These are phyloP conservation scores for Hesperia comma DNA, from an alignment of 2,888 invertebrate species.

Conservation along the genomic window DNA sequence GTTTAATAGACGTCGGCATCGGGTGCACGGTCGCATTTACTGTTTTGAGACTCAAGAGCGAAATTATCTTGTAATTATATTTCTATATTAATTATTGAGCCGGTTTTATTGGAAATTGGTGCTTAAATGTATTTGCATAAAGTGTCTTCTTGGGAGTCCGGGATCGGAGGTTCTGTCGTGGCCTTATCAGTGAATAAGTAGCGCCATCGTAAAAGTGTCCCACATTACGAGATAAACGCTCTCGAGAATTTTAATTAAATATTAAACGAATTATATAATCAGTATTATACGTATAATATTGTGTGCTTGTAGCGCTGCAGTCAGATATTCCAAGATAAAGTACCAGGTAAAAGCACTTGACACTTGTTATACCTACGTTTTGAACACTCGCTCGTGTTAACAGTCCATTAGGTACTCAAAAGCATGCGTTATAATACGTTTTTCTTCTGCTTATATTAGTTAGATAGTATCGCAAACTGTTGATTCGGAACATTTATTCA, in stretches of 20 bases:
- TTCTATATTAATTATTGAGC: conserved; percentile 74
- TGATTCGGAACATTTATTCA: conserved; percentile 49
- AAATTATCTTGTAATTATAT: conserved; percentile 82
- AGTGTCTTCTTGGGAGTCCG: conserved; percentile 75
- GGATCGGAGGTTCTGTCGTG: conserved; percentile 59
- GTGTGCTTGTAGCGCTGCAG: conserved; percentile 68
- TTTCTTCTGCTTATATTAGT: conserved; percentile 49
- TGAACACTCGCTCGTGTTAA: conserved; percentile 52
- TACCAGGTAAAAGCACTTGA: conserved; percentile 64
- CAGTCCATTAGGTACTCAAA: conserved; percentile 51
- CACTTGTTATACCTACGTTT: conserved; percentile 57
- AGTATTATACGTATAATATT: conserved; percentile 82
- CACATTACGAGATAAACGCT: conserved; percentile 83
- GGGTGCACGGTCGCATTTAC: conserved; percentile 70
- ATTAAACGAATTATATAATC: conserved; percentile 84
- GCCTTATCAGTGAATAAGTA: conserved; percentile 79
- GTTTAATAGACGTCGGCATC: conserved; percentile 68
- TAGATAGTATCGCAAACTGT: conserved; percentile 59
- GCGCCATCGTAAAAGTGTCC: conserved; percentile 83
- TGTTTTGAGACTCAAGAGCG: conserved; percentile 74
- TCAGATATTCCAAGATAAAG: conserved; percentile 69
- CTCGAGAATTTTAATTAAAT: conserved; percentile 83
- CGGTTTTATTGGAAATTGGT: conserved; percentile 69
- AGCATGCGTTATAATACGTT: conserved; percentile 60
- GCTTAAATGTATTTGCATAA: conserved; percentile 73